Evolutionary conservation across 2,113 vertebrate genomes (phyloP).

Genomic region (Chaetops frenatus): DNA sequence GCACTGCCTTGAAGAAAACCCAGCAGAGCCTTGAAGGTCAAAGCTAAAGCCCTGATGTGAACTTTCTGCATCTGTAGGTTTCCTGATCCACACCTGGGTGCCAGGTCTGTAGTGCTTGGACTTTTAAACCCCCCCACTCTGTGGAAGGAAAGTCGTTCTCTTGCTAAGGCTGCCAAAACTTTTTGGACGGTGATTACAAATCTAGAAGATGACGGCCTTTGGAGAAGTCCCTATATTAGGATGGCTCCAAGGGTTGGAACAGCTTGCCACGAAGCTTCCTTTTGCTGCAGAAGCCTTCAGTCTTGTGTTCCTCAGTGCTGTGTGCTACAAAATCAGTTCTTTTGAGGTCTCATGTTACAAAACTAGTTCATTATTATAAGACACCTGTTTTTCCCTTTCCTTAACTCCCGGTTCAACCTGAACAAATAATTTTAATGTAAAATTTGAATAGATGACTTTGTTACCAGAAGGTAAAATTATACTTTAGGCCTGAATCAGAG

Average conservation of each 20-base stretch:
- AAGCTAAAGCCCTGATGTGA: not conserved
- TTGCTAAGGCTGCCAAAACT: not conserved
- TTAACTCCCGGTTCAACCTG: not conserved
- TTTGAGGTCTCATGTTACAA: not conserved
- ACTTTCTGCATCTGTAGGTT: not conserved
- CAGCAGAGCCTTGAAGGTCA: not conserved
- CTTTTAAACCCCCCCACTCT: accelerated
- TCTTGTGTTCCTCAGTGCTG: not conserved
- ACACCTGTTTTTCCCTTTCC: not conserved
- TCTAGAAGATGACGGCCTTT: not conserved
- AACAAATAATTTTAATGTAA: not conserved
- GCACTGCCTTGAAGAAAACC: not conserved
- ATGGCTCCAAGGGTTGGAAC: not conserved
- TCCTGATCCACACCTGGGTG: not conserved
- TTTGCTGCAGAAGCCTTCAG: not conserved
- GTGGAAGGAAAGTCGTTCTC: not conserved
- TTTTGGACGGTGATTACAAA: not conserved
- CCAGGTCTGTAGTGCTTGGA: not conserved
- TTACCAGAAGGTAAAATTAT: not conserved
- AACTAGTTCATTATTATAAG: not conserved
- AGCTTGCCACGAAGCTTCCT: not conserved
- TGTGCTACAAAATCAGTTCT: not conserved
- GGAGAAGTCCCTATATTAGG: not conserved
- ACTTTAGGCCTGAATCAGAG: not conserved
- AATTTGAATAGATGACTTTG: not conserved